These are phyloP conservation scores for Latrodectus hesperus DNA, from an alignment of 2,888 invertebrate species.

Conservation along the genomic window DNA sequence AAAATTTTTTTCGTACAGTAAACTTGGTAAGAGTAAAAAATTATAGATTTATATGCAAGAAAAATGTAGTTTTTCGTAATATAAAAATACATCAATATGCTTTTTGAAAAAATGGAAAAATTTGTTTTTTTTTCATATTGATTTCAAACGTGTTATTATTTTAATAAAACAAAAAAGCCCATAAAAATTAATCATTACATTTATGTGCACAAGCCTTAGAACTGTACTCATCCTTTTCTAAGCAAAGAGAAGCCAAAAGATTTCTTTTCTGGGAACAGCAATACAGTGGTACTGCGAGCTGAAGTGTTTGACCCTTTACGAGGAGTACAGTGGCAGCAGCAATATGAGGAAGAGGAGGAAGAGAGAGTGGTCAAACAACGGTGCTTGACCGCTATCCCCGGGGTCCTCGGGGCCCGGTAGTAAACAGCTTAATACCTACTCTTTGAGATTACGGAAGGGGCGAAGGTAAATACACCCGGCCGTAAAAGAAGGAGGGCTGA, in stretches of 20 bases:
- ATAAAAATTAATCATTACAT: no score
- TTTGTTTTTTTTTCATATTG: no score
- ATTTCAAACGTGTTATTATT: no score
- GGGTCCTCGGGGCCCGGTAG: conserved; percentile 57
- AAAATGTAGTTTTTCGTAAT: no score
- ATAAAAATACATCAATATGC: no score
- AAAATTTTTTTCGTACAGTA: no score
- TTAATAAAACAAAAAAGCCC: no score
- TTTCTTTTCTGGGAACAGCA: not conserved
- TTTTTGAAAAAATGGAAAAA: no score
- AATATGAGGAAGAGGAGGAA: conserved; percentile 16
- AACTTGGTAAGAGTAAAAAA: no score
- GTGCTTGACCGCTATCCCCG: conserved; percentile 66
- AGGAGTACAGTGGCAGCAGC: not conserved
- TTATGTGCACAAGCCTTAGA: not conserved
- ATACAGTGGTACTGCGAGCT: not conserved
- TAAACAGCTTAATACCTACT: conserved; percentile 69
- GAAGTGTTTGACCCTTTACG: conserved; percentile 24
- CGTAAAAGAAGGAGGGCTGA: conserved; percentile 49
- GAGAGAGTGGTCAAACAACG: conserved; percentile 64
- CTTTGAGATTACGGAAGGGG: conserved; percentile 61
- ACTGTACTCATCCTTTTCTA: not conserved
- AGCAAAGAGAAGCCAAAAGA: not conserved
- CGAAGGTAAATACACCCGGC: conserved; percentile 60
- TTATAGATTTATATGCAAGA: no score